Base-by-base conservation (phyloP, 2,888 invertebrate genomes). In the Brenthis daphne region DNA sequence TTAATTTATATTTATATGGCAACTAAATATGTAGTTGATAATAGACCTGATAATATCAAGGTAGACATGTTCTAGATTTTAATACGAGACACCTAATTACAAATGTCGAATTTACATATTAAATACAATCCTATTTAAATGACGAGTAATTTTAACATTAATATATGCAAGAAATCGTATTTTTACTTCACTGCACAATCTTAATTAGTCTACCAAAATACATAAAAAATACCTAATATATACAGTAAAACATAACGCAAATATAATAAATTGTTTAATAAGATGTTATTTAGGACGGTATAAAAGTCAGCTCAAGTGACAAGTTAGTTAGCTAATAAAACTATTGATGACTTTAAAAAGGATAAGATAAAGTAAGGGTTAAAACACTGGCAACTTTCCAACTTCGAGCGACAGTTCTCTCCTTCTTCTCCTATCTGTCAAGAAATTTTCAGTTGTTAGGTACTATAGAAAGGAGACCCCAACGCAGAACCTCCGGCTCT, bases 61-160 rank as follows among this genome's bases (percentile, higher is more conserved):
- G 70, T 68, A 66, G 70, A 53, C 29, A 50, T 68, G 64, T 68
- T 66, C 68, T 57, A 70, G 54, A 65, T 73, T 29, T 68, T 64
- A 61, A 70, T 64, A 47, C 50, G 33, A 67, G 51, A 43, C 64
- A 67, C 57, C 57, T 67, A 70, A 73, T 70, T 73, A 68, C 66
- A 63, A 67, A 57, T 53, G 47, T 48, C 51, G 16, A 57, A 70
- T 72, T 72, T 60, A 65, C 68, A 72, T 72, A 70, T 66, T 55
- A 65, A 66, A 57, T 43, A 57, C 61, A 61, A 67, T 57, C 64
- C 56, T 56, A 71, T 67, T 69, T 51, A 69, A 67, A 69, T 67
- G 54, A 67, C 53, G 61, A 67, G 50, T 29, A 29, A 50, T 57
- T 50, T 57, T 60, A 48, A 50, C 50, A 50, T 5, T n/a, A 48